Conservation (phyloP, 2,888 invertebrate genomes). For the Amaurobius ferox region DNA sequence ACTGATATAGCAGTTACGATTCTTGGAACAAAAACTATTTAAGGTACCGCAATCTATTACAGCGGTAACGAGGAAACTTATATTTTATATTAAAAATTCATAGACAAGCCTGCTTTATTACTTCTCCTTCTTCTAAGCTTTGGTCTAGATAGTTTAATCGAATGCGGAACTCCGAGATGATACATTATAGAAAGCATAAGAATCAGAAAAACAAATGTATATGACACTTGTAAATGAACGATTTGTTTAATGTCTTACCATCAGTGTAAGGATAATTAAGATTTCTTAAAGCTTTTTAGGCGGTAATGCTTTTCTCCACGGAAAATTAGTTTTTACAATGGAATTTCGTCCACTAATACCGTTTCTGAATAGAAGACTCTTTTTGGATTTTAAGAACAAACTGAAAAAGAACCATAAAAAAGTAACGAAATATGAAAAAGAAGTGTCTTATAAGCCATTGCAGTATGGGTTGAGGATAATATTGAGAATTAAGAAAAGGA, state of each 20-base stretch:
- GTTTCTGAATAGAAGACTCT: background rate
- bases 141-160: background rate
- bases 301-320: background rate
- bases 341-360: background rate
- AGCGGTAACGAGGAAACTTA: background rate
- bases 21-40: background rate
- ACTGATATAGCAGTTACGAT: no score
- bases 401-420: background rate
- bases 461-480: background rate
- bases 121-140: background rate
- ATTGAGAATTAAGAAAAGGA: background rate
- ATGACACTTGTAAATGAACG: constrained; percentile 19
- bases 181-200: background rate
- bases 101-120: background rate
- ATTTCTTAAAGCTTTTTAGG: background rate
- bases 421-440: background rate
- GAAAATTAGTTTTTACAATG: constrained; percentile 17
- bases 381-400: background rate
- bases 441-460: background rate
- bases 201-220: background rate
- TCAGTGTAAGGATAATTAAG: constrained; percentile 12
- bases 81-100: background rate
- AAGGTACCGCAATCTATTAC: background rate
- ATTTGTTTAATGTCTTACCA: constrained; percentile 10
- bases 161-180: background rate